Percentiles rank a stretch among this genome's conserved stretches.
These are phyloP conservation scores for Eufriesea mexicana DNA, from an alignment of 1,140 invertebrate genomes.

Conservation along the genomic window DNA sequence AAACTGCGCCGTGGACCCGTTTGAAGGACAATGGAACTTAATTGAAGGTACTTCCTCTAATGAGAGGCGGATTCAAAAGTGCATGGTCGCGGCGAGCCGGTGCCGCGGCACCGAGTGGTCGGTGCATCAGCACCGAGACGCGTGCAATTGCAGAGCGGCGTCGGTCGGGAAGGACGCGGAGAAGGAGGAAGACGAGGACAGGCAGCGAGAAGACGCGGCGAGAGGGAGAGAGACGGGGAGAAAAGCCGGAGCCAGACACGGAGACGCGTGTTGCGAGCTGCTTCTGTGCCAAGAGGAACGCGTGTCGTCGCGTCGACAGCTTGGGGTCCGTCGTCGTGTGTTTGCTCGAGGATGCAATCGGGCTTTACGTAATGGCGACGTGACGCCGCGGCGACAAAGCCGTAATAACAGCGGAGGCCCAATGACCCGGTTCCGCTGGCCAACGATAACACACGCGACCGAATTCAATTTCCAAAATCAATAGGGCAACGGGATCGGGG, in stretches of 20 bases:
- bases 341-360: constrained; percentile 38
- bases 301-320: neutral
- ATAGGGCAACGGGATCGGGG: neutral
- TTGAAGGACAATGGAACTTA: constrained; percentile 32
- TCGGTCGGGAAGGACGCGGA: no score
- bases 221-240: neutral
- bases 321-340: neutral
- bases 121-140: constrained; percentile 12
- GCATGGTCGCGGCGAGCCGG: constrained; percentile 2
- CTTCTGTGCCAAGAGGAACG: constrained; percentile 33
- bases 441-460: neutral
- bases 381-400: neutral
- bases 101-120: neutral
- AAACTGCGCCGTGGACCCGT: neutral
- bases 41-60: constrained; percentile 35
- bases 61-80: constrained; percentile 28
- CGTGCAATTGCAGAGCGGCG: constrained; percentile 23
- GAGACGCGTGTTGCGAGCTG: neutral
- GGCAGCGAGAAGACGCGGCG: neutral
- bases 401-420: constrained; percentile 24
- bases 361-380: constrained; percentile 30
- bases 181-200: neutral
- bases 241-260: constrained; percentile 9
- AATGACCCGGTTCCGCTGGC: constrained; percentile 22
- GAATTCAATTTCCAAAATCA: constrained; percentile 29